phyloP scores from a whole-genome alignment of 2,888 invertebrate species.

The Drosophila setosimentum region DNA sequence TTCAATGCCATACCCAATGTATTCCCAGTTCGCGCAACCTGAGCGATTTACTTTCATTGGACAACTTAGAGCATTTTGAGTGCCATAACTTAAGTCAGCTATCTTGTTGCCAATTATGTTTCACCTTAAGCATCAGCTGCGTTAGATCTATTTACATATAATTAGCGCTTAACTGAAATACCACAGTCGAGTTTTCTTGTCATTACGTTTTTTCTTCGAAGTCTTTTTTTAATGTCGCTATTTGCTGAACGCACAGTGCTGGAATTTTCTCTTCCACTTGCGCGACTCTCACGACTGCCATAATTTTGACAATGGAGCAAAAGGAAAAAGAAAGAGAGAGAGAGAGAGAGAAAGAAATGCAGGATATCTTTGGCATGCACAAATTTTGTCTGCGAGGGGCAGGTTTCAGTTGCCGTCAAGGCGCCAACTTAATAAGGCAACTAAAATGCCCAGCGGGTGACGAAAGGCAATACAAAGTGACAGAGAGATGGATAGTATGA shows the following conservation, averaged over 20 bases:
- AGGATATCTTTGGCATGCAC: constrained; percentile 67
- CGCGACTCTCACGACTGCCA: constrained; percentile 31
- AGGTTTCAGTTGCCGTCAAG: constrained; percentile 58
- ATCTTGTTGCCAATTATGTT: constrained; percentile 60
- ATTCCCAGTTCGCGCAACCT: too few species aligned
- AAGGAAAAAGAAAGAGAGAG: constrained; percentile 13
- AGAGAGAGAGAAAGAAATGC: constrained; percentile 6
- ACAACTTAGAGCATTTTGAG: neutral
- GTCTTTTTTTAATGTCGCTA: constrained; percentile 24
- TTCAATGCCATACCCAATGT: neutral
- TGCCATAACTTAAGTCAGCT: constrained; percentile 11
- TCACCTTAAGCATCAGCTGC: constrained; percentile 57
- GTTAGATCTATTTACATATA: constrained; percentile 75
- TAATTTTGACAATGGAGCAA: constrained; percentile 75
- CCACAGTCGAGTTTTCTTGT: constrained; percentile 35
- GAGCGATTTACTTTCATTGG: neutral
- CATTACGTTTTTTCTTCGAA: neutral
- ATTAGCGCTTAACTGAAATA: constrained; percentile 65
- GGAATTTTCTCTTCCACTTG: constrained; percentile 34
- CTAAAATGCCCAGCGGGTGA: constrained; percentile 69
- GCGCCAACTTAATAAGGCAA: constrained; percentile 80
- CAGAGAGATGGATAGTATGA: neutral
- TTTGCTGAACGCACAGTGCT: constrained; percentile 50
- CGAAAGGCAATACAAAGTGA: constrained; percentile 24
- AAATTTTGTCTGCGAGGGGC: constrained; percentile 56